Percentiles rank a stretch among this genome's conserved stretches.
Evolutionary conservation across 2,888 invertebrate species (phyloP).

Genomic region (Plebejus argus): DNA sequence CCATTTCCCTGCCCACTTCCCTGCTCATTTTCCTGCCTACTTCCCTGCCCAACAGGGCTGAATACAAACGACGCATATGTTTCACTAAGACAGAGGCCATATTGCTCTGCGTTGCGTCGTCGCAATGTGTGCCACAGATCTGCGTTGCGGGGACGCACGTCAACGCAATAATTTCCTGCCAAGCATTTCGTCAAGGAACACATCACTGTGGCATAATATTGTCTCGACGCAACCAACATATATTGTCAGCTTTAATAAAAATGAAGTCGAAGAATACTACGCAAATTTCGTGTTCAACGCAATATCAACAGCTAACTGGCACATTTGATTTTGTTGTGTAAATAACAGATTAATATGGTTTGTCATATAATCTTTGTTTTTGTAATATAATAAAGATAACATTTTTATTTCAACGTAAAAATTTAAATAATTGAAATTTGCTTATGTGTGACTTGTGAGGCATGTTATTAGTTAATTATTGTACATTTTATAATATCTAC

Average conservation of each 20-base stretch:
- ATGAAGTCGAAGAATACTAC: background rate
- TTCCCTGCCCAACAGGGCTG: too few species aligned
- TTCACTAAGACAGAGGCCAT: too few species aligned
- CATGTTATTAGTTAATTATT: conserved; percentile 2
- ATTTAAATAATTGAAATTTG: too few species aligned
- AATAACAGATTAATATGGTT: background rate
- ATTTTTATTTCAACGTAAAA: too few species aligned
- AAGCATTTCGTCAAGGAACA: too few species aligned
- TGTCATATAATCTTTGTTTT: background rate
- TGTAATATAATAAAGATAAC: background rate
- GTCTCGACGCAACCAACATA: background rate
- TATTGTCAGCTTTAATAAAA: background rate
- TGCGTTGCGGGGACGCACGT: too few species aligned
- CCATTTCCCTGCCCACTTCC: too few species aligned
- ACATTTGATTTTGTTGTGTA: conserved; percentile 16
- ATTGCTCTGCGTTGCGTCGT: too few species aligned
- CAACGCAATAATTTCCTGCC: too few species aligned
- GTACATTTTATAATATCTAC: background rate
- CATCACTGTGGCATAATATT: background rate
- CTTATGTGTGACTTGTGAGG: background rate
- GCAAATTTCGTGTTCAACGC: background rate
- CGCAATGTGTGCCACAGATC: too few species aligned
- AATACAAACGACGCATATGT: too few species aligned
- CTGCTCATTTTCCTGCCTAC: too few species aligned
- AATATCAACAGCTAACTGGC: conserved; percentile 11